phyloP scores from a whole-genome alignment of 2,113 vertebrate genomes.

The Siphamia tubifer region DNA sequence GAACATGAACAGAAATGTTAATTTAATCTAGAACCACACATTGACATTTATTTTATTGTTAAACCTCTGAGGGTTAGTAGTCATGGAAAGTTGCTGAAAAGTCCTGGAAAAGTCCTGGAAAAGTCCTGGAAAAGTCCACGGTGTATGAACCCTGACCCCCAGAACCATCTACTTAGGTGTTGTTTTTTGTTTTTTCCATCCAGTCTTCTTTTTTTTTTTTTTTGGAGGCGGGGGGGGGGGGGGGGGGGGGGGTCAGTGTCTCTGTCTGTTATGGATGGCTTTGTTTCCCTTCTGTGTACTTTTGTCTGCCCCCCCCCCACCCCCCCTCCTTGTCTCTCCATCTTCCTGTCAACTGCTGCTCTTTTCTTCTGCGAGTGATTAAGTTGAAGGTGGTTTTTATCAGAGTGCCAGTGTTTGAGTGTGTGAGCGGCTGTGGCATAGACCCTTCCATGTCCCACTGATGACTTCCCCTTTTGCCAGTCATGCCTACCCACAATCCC shows the following conservation, averaged over 20 bases:
- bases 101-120: too few relatives aligned
- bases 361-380: conserved; percentile 75
- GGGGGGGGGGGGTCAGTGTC: background rate
- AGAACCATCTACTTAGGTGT: too few relatives aligned
- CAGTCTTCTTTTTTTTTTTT: background rate
- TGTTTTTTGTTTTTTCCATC: background rate
- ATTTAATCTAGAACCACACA: too few relatives aligned
- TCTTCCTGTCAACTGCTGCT: conserved; percentile 65
- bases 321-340: conserved; percentile 44
- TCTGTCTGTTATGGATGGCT: too few relatives aligned
- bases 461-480: conserved; percentile 61
- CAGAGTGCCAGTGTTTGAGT: conserved; percentile 66
- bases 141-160: too few relatives aligned
- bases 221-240: too few relatives aligned
- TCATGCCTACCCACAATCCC: conserved; percentile 68
- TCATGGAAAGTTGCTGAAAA: too few relatives aligned
- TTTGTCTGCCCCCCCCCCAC: background rate
- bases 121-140: too few relatives aligned
- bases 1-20: too few relatives aligned
- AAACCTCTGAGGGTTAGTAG: too few relatives aligned
- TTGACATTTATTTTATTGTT: too few relatives aligned
- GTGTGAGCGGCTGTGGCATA: conserved; percentile 64
- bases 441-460: conserved; percentile 71
- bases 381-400: conserved; percentile 72
- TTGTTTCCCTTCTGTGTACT: background rate